Percentiles rank a stretch among this genome's conserved stretches.
Evolutionary conservation across 2,888 invertebrate species (phyloP).

Genomic region (Cerastoderma edule): DNA sequence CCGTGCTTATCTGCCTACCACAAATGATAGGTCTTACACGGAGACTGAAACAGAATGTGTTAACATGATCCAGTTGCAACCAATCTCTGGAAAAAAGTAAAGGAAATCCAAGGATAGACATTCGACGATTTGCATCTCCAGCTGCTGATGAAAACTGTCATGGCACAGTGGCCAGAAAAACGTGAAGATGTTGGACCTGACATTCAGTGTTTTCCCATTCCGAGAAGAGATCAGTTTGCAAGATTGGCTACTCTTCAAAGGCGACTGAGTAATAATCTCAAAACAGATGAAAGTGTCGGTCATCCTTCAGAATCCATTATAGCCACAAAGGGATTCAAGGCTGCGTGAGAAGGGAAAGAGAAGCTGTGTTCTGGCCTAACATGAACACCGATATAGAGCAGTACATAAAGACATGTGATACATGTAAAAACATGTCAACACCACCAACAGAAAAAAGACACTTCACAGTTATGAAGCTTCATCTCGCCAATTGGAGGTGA

Average conservation of each 20-base stretch:
- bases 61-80: background rate
- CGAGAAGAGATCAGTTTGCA: constrained; percentile 48
- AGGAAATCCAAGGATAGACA: constrained; percentile 28
- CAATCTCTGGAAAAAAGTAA: constrained; percentile 3
- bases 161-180: constrained; percentile 49
- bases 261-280: constrained; percentile 25
- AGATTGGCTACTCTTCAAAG: constrained; percentile 49
- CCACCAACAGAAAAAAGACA: no score
- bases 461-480: constrained; percentile 40
- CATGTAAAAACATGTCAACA: constrained; percentile 10
- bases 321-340: constrained; percentile 30
- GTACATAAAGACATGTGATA: constrained; percentile 21
- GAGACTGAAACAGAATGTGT: constrained; percentile 14
- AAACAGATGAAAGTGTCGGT: constrained; percentile 15
- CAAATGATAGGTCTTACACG: background rate
- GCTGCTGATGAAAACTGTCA: constrained; percentile 24
- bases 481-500: constrained; percentile 36
- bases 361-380: constrained; percentile 35
- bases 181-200: constrained; percentile 23
- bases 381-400: constrained; percentile 28
- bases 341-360: constrained; percentile 29
- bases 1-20: constrained; percentile 35
- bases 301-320: constrained; percentile 22
- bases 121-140: constrained; percentile 34
- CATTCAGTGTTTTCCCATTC: constrained; percentile 33